phyloP scores from a whole-genome alignment of 2,888 invertebrate species.

The Folsomia manolachei region DNA sequence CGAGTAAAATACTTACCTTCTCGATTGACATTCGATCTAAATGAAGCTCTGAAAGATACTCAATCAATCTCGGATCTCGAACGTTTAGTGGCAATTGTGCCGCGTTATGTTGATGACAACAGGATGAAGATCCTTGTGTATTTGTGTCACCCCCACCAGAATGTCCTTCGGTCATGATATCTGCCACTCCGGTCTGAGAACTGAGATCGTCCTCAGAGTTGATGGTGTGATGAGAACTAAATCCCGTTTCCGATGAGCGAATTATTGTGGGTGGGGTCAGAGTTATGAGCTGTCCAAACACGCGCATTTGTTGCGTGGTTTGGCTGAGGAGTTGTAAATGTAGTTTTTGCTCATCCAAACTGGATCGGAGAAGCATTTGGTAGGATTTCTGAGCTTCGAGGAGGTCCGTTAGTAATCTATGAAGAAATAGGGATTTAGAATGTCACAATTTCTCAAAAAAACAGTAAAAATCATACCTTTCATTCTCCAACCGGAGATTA shows the following conservation, averaged over 20 bases:
- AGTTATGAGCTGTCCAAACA: conserved; percentile 46
- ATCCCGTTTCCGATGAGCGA: conserved; percentile 47
- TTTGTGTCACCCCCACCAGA: conserved; percentile 12
- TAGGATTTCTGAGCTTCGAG: conserved; percentile 72
- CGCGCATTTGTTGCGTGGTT: conserved; percentile 54
- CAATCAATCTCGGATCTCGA: conserved; percentile 61
- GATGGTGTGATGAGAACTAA: conserved; percentile 47
- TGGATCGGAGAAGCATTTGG: conserved; percentile 67
- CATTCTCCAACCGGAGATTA: conserved; percentile 56
- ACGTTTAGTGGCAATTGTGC: conserved; percentile 40
- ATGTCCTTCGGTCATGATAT: conserved; percentile 32
- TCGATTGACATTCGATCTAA: conserved; percentile 67
- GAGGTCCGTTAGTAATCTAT: conserved; percentile 53
- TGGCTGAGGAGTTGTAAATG: conserved; percentile 63
- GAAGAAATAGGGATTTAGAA: conserved; percentile 47
- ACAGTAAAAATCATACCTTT: conserved; percentile 49
- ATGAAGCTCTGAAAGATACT: conserved; percentile 70
- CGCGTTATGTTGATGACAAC: conserved; percentile 26
- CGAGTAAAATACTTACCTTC: conserved; percentile 59
- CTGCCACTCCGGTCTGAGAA: conserved; percentile 43
- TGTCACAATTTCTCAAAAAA: background rate
- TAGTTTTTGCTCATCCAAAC: conserved; percentile 67
- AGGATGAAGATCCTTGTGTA: conserved; percentile 36
- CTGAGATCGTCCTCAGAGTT: conserved; percentile 46
- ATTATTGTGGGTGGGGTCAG: conserved; percentile 43